phyloP scores from a whole-genome alignment of 1,140 invertebrate genomes.

The Parapsyche elsis region DNA sequence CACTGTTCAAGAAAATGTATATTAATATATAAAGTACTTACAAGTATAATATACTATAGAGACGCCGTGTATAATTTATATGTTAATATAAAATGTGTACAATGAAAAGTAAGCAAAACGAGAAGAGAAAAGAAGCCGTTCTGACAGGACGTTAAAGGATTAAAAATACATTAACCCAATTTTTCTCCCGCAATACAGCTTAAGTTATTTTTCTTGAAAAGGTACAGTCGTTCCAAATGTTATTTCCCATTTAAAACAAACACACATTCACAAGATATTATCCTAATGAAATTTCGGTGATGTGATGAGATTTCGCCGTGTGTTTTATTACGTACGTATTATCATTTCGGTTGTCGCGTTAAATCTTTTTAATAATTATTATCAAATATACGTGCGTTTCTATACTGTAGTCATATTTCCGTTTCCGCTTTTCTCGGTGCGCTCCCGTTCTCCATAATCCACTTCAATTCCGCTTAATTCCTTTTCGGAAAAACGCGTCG shows the following conservation, averaged over 20 bases:
- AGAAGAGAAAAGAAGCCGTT: slow-evolving; percentile 31
- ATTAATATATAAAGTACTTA: no score
- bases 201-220: slow-evolving; percentile 40
- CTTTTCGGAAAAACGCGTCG: slow-evolving; percentile 48
- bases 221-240: slow-evolving; percentile 29
- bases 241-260: neutral
- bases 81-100: neutral
- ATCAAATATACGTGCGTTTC: neutral
- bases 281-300: no score
- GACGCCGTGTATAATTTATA: no score
- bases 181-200: slow-evolving; percentile 44
- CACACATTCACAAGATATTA: no score
- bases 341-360: neutral
- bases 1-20: no score
- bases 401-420: neutral
- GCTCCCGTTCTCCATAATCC: slow-evolving; percentile 34
- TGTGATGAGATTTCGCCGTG: neutral
- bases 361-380: neutral
- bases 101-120: neutral
- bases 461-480: slow-evolving; percentile 45
- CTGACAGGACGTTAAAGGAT: slow-evolving; percentile 43
- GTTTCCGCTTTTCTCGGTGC: slow-evolving; percentile 1
- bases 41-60: no score
- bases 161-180: slow-evolving; percentile 48
- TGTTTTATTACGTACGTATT: no score